Conservation (phyloP, 2,888 invertebrate genomes). For the Matsumyia berberina region DNA sequence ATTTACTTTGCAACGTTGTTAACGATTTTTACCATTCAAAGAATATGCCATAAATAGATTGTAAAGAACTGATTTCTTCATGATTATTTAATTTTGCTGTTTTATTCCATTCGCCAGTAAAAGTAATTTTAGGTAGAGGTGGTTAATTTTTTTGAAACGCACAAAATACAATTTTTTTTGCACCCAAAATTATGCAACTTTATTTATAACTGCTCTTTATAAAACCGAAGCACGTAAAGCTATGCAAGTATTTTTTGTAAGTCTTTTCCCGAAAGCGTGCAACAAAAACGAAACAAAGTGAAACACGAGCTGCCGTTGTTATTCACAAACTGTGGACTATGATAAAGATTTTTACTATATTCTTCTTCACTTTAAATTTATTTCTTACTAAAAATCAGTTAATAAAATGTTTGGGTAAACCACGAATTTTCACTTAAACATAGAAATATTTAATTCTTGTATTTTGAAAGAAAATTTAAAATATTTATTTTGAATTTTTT, state of each 20-base stretch:
- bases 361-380: background rate
- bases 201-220: background rate
- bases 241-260: constrained; percentile 18
- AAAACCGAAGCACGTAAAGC: background rate
- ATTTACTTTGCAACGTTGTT: constrained; percentile 44
- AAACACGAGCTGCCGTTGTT: background rate
- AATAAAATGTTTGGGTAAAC: background rate
- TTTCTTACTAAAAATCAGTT: background rate
- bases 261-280: background rate
- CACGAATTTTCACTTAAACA: background rate
- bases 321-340: background rate
- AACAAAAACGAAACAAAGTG: background rate
- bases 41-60: constrained; percentile 24
- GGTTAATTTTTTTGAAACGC: background rate
- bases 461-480: background rate
- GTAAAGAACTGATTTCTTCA: constrained; percentile 14
- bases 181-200: background rate
- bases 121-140: constrained; percentile 3
- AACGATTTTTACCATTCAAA: constrained; percentile 60
- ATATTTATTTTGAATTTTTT: background rate
- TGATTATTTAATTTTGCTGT: constrained; percentile 6
- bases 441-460: background rate
- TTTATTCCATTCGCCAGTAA: constrained; percentile 14
- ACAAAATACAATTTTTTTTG: background rate
- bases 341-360: background rate